Evolutionary conservation across 2,113 vertebrate species (phyloP).

Genomic region (Paratilapia polleni): DNA sequence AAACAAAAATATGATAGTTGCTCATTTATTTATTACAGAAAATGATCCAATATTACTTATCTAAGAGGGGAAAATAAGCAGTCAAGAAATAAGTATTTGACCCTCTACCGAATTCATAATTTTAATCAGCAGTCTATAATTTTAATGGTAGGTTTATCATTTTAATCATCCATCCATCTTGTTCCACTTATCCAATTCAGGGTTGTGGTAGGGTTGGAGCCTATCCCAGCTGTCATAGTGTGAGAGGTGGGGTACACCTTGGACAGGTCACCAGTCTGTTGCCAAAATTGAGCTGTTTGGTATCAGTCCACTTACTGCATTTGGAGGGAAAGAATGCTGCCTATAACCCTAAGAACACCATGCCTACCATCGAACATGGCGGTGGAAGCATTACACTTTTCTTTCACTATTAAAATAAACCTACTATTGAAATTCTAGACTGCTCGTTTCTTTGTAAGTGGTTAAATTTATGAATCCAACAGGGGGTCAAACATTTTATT

Average conservation of each 20-base stretch:
- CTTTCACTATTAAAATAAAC: too few species aligned
- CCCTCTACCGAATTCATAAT: not conserved
- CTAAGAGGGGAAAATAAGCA: not conserved
- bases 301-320: too few species aligned
- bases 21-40: not conserved
- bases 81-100: not conserved
- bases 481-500: too few species aligned
- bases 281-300: too few species aligned
- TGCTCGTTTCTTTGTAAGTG: too few species aligned
- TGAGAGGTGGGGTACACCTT: not conserved
- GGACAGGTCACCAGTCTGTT: not conserved
- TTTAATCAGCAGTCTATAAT: not conserved
- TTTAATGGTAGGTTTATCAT: not conserved
- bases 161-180: not conserved
- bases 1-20: too few species aligned
- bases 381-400: too few species aligned
- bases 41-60: not conserved
- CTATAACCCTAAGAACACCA: too few species aligned
- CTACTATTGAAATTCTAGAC: too few species aligned
- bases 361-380: too few species aligned
- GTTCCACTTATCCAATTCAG: not conserved
- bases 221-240: not conserved
- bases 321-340: too few species aligned
- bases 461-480: too few species aligned
- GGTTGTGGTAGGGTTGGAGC: not conserved